Conservation (phyloP, 2,888 invertebrate species). For the Drosophila stalkeri region DNA sequence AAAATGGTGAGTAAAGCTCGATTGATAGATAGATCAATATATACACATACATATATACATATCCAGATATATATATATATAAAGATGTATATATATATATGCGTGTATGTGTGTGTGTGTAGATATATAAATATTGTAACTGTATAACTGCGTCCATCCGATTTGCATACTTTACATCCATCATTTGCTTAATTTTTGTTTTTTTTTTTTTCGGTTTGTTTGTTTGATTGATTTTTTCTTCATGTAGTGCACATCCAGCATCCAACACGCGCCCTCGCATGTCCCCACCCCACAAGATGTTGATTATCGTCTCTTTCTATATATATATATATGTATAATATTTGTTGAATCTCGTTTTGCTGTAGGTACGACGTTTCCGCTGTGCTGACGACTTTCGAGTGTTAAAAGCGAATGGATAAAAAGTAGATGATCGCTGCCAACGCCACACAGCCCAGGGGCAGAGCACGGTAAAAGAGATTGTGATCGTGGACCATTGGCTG, state of each 20-base stretch:
- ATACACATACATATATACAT: slow-evolving; percentile 2
- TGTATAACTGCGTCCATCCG: slow-evolving; percentile 46
- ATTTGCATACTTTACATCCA: slow-evolving; percentile 32
- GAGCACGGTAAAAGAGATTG: slow-evolving; percentile 58
- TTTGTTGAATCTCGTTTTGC: slow-evolving; percentile 51
- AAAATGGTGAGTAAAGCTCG: slow-evolving; percentile 48
- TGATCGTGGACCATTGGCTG: slow-evolving; percentile 34
- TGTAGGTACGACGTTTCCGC: slow-evolving; percentile 50
- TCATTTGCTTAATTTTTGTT: background rate
- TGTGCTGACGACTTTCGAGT: slow-evolving; percentile 8
- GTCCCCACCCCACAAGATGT: slow-evolving; percentile 34
- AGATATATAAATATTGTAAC: slow-evolving; percentile 53
- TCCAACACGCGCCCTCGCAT: slow-evolving; percentile 20
- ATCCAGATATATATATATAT: slow-evolving; percentile 7
- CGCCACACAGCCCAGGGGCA: slow-evolving; percentile 79
- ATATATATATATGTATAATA: slow-evolving; percentile 18
- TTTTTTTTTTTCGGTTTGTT: background rate
- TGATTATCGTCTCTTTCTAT: background rate
- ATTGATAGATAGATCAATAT: slow-evolving; percentile 34
- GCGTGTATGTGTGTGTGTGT: slow-evolving; percentile 4
- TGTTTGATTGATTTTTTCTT: background rate
- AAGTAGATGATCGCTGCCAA: slow-evolving; percentile 83
- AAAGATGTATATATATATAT: slow-evolving; percentile 2
- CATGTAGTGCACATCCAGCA: slow-evolving; percentile 13
- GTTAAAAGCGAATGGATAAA: slow-evolving; percentile 56